Evolutionary conservation across 2,888 invertebrate species (phyloP).

Genomic region (Ectropis crepuscularia): DNA sequence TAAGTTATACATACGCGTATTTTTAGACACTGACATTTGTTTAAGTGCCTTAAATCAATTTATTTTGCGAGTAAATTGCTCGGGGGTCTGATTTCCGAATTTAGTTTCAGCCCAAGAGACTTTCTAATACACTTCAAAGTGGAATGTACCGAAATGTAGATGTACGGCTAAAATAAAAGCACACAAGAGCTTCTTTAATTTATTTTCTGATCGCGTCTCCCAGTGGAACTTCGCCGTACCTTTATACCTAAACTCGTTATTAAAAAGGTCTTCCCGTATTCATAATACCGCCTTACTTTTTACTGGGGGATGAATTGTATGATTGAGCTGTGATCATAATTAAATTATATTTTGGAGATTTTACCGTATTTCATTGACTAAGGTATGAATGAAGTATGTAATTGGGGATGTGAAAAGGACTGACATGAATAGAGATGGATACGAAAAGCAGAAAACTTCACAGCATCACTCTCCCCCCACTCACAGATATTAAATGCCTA

Average conservation of each 20-base stretch:
- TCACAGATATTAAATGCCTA: no score
- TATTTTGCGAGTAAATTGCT: slow-evolving; percentile 17
- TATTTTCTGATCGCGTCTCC: slow-evolving; percentile 25
- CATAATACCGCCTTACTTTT: slow-evolving; percentile 3
- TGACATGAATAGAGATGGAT: no score
- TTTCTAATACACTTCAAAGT: slow-evolving; percentile 18
- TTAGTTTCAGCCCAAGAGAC: slow-evolving; percentile 17
- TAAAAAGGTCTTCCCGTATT: slow-evolving; percentile 16
- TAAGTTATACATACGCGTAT: slow-evolving; percentile 48
- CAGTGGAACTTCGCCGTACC: slow-evolving; percentile 13
- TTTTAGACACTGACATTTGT: slow-evolving; percentile 11
- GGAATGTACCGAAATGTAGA: slow-evolving; percentile 6
- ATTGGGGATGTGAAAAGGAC: no score
- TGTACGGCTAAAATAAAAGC: slow-evolving; percentile 11
- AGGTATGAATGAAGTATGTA: no score
- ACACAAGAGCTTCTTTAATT: slow-evolving; percentile 21
- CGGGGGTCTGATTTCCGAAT: slow-evolving; percentile 17
- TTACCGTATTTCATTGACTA: no score
- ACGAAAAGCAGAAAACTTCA: no score
- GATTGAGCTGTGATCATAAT: slow-evolving; percentile 5
- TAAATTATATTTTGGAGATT: background rate
- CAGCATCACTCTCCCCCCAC: no score
- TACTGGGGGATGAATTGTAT: background rate
- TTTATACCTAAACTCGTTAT: slow-evolving; percentile 18
- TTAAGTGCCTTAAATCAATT: slow-evolving; percentile 11